Evolutionary conservation across 1,140 invertebrate species (phyloP).

Genomic region (Musca vetustissima): DNA sequence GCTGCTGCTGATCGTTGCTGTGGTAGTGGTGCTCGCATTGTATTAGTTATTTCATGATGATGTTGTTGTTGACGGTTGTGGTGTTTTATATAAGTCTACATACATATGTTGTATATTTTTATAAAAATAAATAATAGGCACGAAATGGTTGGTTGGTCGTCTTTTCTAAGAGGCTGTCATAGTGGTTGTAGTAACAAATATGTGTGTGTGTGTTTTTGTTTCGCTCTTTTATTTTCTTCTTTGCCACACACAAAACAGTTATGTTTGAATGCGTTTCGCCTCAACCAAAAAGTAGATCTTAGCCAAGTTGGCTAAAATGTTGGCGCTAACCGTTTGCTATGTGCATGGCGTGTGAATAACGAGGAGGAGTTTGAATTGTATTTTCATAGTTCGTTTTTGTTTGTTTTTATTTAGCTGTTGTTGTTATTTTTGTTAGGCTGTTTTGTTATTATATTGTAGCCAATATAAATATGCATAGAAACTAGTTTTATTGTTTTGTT

Average conservation of each 20-base stretch:
- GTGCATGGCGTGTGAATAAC: not conserved
- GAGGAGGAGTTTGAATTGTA: slow-evolving; percentile 14
- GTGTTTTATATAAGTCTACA: not conserved
- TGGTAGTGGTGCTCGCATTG: not conserved
- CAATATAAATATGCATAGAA: not conserved
- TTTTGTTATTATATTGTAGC: not conserved
- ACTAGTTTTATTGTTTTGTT: not conserved
- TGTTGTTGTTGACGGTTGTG: not conserved
- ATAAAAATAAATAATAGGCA: no score
- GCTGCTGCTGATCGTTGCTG: not conserved
- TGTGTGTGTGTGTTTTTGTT: not conserved
- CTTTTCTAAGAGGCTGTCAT: no score
- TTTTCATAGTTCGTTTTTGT: not conserved
- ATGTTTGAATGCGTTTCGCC: not conserved
- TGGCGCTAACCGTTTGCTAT: not conserved
- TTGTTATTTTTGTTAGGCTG: not conserved
- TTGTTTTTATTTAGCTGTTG: slow-evolving; percentile 1
- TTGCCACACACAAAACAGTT: not conserved
- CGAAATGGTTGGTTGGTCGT: no score
- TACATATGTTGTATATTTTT: no score
- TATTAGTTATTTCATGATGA: slow-evolving; percentile 13
- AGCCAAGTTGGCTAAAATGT: not conserved
- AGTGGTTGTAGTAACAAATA: not conserved
- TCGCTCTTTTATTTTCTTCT: not conserved
- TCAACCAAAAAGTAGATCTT: not conserved